A percentile compares a stretch with the other conserved stretches of the same genome.
Evolutionary conservation across 2,797 vertebrate species (phyloP).

Genomic region (Gephyroberyx darwinii): DNA sequence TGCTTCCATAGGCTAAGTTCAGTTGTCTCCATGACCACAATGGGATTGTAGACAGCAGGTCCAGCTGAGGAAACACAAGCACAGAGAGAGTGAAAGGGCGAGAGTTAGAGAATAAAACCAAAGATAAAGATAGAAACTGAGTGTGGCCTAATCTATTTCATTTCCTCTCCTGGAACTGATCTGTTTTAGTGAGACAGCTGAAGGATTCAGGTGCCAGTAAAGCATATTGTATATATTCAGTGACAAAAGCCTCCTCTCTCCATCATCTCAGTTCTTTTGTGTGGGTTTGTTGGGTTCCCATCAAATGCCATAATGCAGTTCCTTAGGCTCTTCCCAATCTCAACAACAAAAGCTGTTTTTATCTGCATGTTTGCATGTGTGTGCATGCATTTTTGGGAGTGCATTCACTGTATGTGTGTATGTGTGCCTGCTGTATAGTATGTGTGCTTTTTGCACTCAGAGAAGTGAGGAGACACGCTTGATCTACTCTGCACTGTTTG

Average conservation of each 20-base stretch:
- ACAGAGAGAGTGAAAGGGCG: slow-evolving; percentile 69
- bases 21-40: slow-evolving; percentile 84
- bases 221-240: slow-evolving; percentile 14
- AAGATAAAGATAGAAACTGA: slow-evolving; percentile 65
- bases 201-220: slow-evolving; percentile 27
- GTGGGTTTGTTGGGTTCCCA: slow-evolving; percentile 1
- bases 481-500: slow-evolving; percentile 86
- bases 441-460: slow-evolving; percentile 81
- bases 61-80: slow-evolving; percentile 82
- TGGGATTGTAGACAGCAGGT: slow-evolving; percentile 74
- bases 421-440: slow-evolving; percentile 34
- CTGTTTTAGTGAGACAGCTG: slow-evolving; percentile 32
- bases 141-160: slow-evolving; percentile 51
- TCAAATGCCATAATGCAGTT: slow-evolving; percentile 3
- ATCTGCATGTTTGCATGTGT: slow-evolving; percentile 2
- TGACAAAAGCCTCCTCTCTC: background rate
- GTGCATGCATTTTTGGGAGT: slow-evolving; percentile 14
- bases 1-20: slow-evolving; percentile 78
- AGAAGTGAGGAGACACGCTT: slow-evolving; percentile 83
- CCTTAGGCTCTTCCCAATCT: background rate
- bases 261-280: background rate
- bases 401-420: slow-evolving; percentile 20
- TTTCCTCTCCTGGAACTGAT: slow-evolving; percentile 43
- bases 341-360: background rate
- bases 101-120: slow-evolving; percentile 55